Evolutionary conservation across 2,888 invertebrate species (phyloP).

Genomic region (Tenthredo distinguenda): DNA sequence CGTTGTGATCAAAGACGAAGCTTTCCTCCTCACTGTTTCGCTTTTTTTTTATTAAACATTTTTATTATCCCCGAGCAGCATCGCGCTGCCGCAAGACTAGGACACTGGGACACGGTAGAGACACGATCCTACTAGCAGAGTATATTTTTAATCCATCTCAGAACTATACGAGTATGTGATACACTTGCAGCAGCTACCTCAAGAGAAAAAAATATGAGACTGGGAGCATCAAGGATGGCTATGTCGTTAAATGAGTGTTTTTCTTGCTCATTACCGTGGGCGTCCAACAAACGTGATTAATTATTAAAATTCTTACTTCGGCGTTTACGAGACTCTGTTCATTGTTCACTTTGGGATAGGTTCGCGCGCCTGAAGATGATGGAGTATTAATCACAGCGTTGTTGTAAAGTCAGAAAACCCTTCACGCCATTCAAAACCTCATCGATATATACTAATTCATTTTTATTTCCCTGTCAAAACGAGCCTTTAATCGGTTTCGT

Average conservation of each 20-base stretch:
- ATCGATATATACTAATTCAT: not conserved
- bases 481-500: not conserved
- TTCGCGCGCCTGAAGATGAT: not conserved
- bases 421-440: not conserved
- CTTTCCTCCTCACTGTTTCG: not conserved
- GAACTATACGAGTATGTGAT: slow-evolving; percentile 10
- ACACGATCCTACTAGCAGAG: not conserved
- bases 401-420: slow-evolving; percentile 10
- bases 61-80: slow-evolving; percentile 29
- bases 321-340: not conserved
- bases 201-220: not conserved
- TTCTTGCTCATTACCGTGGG: slow-evolving; percentile 29
- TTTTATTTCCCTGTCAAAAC: slow-evolving; percentile 4
- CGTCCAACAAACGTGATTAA: slow-evolving; percentile 44
- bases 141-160: slow-evolving; percentile 50
- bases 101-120: not conserved
- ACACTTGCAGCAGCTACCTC: not conserved
- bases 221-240: not conserved
- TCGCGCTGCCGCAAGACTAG: not conserved
- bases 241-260: slow-evolving; percentile 32
- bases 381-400: slow-evolving; percentile 38
- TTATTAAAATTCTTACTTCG: slow-evolving; percentile 2
- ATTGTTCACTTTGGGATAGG: not conserved
- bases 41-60: slow-evolving; percentile 33
- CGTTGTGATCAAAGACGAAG: slow-evolving; percentile 44